Evolutionary conservation across 1,140 invertebrate genomes (phyloP).

Genomic region (Aethina tumida): DNA sequence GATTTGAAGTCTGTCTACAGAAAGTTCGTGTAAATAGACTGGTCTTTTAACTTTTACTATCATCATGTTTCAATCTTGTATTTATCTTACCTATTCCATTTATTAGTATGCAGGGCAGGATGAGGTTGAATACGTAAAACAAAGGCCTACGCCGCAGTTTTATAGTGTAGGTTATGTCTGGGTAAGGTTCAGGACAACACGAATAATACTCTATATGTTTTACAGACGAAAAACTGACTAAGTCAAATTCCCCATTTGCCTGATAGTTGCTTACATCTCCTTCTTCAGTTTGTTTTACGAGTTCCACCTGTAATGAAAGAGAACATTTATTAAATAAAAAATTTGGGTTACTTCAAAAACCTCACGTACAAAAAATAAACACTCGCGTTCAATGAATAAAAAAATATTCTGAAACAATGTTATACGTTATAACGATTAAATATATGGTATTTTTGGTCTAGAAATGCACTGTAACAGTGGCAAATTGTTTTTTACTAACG

Average conservation of each 20-base stretch:
- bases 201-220: slow-evolving; percentile 73
- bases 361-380: too few relatives aligned
- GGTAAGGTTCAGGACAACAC: slow-evolving; percentile 86
- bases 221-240: slow-evolving; percentile 60
- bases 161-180: slow-evolving; percentile 83
- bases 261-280: slow-evolving; percentile 71
- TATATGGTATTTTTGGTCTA: too few relatives aligned
- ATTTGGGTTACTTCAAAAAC: too few relatives aligned
- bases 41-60: too few relatives aligned
- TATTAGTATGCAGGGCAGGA: slow-evolving; percentile 82
- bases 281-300: slow-evolving; percentile 58
- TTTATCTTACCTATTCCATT: slow-evolving; percentile 69
- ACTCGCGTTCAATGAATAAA: too few relatives aligned
- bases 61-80: not conserved
- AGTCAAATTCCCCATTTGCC: slow-evolving; percentile 69
- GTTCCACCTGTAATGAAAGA: slow-evolving; percentile 54
- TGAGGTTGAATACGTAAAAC: slow-evolving; percentile 88
- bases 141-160: slow-evolving; percentile 67
- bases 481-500: too few relatives aligned
- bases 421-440: too few relatives aligned
- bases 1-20: too few relatives aligned
- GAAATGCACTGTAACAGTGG: too few relatives aligned
- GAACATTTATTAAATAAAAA: slow-evolving; percentile 13
- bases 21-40: too few relatives aligned
- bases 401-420: too few relatives aligned